Base-by-base conservation (phyloP, 2,113 vertebrate genomes). In the Stegostoma tigrinum region DNA sequence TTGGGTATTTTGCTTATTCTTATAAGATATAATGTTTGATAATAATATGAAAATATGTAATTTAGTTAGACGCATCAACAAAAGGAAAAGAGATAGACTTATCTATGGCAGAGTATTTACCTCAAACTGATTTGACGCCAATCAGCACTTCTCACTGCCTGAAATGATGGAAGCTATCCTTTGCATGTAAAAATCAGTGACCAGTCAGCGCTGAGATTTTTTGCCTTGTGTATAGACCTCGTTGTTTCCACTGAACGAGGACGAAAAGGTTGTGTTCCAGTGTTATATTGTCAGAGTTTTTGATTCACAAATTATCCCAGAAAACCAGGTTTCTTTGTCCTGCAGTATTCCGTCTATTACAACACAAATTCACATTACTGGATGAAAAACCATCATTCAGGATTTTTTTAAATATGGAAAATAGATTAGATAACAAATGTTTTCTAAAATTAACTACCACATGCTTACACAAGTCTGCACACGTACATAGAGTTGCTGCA, bases 171-270 rank as follows among this genome's bases (percentile, higher is more conserved):
- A 72, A 95, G 42, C 7, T 45, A 4, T 52, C 68, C 45, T 75
- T 17, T 52, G 8, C 66, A 52, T 75, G 94, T 23, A 72, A 30
- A 95, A 72, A 2, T 48, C 94, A 14, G 42, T 48, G 67, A 72
- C 68, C 94, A 72, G 68, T 48, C 68, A 72, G 94, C 15, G 15
- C 24, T 48, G 42, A 72, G 45, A 93, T 93, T 19, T 66, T 27
- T 91, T 64, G 87, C 52, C 34, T 94, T 94, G 61, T 68, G 34
- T 94, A 48, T 14, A 15, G 89, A 27, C 42, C 34, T 45, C 45
- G 75, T 95, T 95, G 68, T 95, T 52, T 95, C 27, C 91, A 94
- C 14, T 42, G 68, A 42, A 91, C 42, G 5, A 94, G 66, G 72
- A 72, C 24, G 1, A 8, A 72, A 72, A 45, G n/a, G 17, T 93